Conservation (phyloP, 2,888 invertebrate species). For the Aelia acuminata region DNA sequence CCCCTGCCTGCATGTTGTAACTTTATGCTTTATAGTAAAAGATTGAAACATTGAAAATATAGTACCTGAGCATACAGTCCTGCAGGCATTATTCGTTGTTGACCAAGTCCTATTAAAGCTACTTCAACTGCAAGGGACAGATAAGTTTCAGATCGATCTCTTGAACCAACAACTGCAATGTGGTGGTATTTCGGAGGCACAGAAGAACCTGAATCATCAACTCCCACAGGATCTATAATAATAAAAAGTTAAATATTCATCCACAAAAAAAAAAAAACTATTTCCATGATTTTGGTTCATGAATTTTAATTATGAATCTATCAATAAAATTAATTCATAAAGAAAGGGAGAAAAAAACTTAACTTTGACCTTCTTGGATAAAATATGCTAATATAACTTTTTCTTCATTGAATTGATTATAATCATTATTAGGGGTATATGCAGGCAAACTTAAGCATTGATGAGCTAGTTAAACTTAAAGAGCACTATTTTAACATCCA, state of each 20-base stretch:
- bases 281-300: neutral
- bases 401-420: too few relatives aligned
- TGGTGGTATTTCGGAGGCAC: conserved; percentile 78
- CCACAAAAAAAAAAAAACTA: neutral
- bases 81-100: conserved; percentile 83
- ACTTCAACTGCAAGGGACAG: conserved; percentile 84
- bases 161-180: conserved; percentile 80
- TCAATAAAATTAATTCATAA: too few relatives aligned
- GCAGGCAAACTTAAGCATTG: too few relatives aligned
- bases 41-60: conserved; percentile 3
- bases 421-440: too few relatives aligned
- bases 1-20: too few relatives aligned
- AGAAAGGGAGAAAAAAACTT: too few relatives aligned
- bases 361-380: too few relatives aligned
- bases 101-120: conserved; percentile 83
- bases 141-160: conserved; percentile 82
- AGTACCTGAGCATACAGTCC: conserved; percentile 83
- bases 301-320: neutral
- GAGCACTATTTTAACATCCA: too few relatives aligned
- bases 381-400: too few relatives aligned
- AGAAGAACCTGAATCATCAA: conserved; percentile 71
- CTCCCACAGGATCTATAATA: conserved; percentile 71
- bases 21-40: too few relatives aligned
- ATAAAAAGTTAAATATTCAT: neutral
- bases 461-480: too few relatives aligned